Percentiles rank a stretch among this genome's conserved stretches.
These are phyloP conservation scores for Nyctibius bracteatus DNA, from an alignment of 2,113 vertebrate genomes.

Conservation along the genomic window DNA sequence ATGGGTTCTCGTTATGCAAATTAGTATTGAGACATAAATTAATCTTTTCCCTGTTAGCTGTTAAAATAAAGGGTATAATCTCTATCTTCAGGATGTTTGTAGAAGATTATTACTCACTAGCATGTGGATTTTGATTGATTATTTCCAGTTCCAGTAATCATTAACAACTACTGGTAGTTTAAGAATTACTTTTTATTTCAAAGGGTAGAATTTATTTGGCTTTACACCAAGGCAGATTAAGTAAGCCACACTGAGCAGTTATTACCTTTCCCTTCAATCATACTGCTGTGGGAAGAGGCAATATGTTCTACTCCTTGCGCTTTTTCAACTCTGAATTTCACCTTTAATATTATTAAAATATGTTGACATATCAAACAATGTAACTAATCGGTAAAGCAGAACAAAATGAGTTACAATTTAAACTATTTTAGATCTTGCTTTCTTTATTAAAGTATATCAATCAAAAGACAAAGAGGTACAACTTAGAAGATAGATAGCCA, in stretches of 20 bases:
- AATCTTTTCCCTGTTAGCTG: conserved; percentile 2
- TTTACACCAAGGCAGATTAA: not conserved
- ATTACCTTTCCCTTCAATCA: not conserved
- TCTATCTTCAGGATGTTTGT: conserved; percentile 1
- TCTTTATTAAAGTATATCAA: not conserved
- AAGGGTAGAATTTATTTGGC: not conserved
- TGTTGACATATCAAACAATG: not conserved
- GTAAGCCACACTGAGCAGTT: not conserved
- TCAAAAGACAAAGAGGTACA: not conserved
- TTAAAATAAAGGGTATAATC: conserved; percentile 16
- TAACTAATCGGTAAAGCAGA: not conserved
- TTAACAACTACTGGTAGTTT: conserved; percentile 15
- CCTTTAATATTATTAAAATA: not conserved
- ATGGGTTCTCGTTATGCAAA: not conserved
- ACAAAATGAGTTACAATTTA: not conserved
- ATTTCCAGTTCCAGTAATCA: conserved; percentile 39
- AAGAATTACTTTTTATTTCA: conserved; percentile 22
- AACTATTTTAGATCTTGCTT: not conserved
- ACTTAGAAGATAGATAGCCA: not conserved
- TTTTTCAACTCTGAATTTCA: not conserved
- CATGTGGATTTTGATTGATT: conserved; percentile 9
- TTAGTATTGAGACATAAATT: not conserved
- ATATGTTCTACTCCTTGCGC: not conserved
- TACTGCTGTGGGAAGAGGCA: not conserved
- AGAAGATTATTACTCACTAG: not conserved